These are phyloP conservation scores for Copsychus sechellarum DNA, from an alignment of 2,113 vertebrate species.

Conservation along the genomic window DNA sequence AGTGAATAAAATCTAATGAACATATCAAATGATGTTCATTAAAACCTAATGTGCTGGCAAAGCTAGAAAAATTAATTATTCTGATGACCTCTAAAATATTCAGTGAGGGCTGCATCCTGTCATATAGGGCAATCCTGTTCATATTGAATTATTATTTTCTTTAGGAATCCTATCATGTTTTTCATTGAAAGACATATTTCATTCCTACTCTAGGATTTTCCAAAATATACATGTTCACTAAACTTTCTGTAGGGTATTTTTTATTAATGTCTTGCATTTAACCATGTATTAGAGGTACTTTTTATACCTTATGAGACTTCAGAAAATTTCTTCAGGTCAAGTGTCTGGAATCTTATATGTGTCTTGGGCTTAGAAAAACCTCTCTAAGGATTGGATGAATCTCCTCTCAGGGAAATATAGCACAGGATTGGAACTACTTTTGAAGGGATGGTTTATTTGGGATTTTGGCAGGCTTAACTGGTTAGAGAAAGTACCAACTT, in stretches of 20 bases:
- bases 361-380: background rate
- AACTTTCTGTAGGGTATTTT: background rate
- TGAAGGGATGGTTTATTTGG: background rate
- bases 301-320: background rate
- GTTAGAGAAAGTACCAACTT: background rate
- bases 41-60: background rate
- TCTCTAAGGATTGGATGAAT: background rate
- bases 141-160: background rate
- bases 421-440: background rate
- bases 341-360: background rate
- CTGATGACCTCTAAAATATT: background rate
- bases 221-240: background rate
- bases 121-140: background rate
- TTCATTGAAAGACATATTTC: background rate
- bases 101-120: background rate
- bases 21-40: background rate
- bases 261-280: background rate
- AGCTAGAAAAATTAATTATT: background rate
- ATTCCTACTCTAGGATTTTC: background rate
- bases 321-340: background rate
- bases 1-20: background rate
- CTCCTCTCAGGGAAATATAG: background rate
- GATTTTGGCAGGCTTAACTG: background rate
- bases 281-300: background rate
- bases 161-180: background rate